Conservation (phyloP, 2,113 vertebrate species). For the Glaucidium brasilianum region DNA sequence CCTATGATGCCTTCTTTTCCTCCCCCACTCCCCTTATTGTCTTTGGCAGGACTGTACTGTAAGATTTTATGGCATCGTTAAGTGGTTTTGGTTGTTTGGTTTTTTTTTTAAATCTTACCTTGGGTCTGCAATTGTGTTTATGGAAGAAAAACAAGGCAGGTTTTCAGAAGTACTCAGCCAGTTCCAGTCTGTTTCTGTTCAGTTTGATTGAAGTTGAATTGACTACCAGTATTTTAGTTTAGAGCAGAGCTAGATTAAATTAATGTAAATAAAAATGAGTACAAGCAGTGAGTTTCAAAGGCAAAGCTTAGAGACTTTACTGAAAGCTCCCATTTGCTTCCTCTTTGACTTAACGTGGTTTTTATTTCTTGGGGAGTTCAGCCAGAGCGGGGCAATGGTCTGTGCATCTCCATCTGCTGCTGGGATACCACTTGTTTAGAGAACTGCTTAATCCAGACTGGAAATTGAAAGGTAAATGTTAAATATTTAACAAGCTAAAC, state of each 20-base stretch:
- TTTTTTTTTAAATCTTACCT: not conserved
- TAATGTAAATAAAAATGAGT: not conserved
- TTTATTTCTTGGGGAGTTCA: not conserved
- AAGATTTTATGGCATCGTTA: not conserved
- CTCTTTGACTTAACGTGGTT: not conserved
- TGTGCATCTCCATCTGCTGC: constrained; percentile 31
- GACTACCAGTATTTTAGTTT: not conserved
- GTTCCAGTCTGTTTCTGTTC: not conserved
- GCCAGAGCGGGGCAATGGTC: not conserved
- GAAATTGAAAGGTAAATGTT: constrained; percentile 35
- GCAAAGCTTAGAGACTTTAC: not conserved
- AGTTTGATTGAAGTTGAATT: not conserved
- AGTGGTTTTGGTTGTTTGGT: not conserved
- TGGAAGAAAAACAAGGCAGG: not conserved
- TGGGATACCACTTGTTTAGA: constrained; percentile 15
- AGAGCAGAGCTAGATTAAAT: not conserved
- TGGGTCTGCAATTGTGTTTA: not conserved
- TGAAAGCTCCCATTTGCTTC: not conserved
- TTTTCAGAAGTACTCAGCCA: not conserved
- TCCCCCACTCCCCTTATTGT: not conserved
- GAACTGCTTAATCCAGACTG: constrained; percentile 17
- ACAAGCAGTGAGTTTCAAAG: not conserved
- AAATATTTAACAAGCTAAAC: constrained; percentile 31
- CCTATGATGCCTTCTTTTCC: not conserved
- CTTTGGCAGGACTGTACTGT: not conserved